A percentile compares a stretch with the other conserved stretches of the same genome.
These are phyloP conservation scores for Cephus nigrinus DNA, from an alignment of 2,888 invertebrate species.

Conservation along the genomic window DNA sequence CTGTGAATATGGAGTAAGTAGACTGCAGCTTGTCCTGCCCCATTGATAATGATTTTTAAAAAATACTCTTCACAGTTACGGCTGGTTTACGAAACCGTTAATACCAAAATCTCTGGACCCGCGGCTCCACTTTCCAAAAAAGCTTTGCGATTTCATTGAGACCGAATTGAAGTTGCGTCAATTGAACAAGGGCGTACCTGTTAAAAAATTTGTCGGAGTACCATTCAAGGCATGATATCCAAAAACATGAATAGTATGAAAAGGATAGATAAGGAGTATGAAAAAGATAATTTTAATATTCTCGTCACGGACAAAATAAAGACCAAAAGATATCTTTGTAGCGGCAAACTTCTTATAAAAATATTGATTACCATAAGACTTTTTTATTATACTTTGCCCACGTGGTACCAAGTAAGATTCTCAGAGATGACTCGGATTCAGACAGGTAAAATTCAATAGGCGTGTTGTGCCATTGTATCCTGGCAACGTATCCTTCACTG, in stretches of 20 bases:
- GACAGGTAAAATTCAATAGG: slow-evolving; percentile 28
- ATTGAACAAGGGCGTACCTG: slow-evolving; percentile 34
- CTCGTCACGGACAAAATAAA: background rate
- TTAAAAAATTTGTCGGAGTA: slow-evolving; percentile 44
- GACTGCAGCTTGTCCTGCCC: background rate
- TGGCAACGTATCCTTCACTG: slow-evolving; percentile 37
- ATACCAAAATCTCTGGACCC: slow-evolving; percentile 44
- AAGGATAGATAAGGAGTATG: too few relatives aligned
- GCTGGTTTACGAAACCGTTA: slow-evolving; percentile 50
- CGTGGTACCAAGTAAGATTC: background rate
- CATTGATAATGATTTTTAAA: background rate
- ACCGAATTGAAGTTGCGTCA: slow-evolving; percentile 44
- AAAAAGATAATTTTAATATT: background rate
- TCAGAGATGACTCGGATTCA: background rate
- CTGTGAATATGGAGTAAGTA: slow-evolving; percentile 56
- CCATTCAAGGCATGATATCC: slow-evolving; percentile 39
- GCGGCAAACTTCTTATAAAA: background rate
- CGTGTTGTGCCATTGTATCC: slow-evolving; percentile 43
- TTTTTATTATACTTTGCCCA: background rate
- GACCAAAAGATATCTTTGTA: background rate
- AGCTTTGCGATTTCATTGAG: slow-evolving; percentile 44
- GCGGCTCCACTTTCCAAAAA: slow-evolving; percentile 46
- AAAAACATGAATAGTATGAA: background rate
- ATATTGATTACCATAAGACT: background rate
- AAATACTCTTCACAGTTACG: slow-evolving; percentile 46